phyloP scores from a whole-genome alignment of 2,888 invertebrate genomes.

The Polydrusus cervinus region DNA sequence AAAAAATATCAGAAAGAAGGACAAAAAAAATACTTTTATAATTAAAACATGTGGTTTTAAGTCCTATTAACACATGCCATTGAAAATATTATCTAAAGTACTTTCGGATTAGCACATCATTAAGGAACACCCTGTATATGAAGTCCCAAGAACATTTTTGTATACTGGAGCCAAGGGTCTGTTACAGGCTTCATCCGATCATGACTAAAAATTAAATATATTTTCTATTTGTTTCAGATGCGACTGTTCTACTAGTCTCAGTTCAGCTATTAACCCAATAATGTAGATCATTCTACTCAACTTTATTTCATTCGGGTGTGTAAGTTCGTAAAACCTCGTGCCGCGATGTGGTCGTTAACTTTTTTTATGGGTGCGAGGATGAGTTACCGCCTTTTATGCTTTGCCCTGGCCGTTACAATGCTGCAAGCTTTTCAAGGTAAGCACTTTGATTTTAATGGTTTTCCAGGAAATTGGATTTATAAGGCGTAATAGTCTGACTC shows the following conservation, averaged over 20 bases:
- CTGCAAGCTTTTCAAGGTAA: slow-evolving; percentile 44
- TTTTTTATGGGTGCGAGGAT: slow-evolving; percentile 33
- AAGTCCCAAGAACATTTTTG: no score
- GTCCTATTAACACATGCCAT: no score
- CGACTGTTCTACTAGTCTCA: not conserved
- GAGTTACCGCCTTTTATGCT: slow-evolving; percentile 34
- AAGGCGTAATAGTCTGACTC: not conserved
- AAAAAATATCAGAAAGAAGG: no score
- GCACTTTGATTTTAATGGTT: slow-evolving; percentile 22
- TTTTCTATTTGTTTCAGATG: slow-evolving; percentile 30
- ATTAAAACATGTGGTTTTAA: no score
- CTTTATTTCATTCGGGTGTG: slow-evolving; percentile 24
- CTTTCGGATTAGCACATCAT: no score
- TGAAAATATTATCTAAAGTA: no score
- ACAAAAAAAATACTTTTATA: no score
- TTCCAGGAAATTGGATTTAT: slow-evolving; percentile 19
- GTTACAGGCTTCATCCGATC: not conserved
- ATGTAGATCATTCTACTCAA: slow-evolving; percentile 30
- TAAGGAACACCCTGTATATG: not conserved
- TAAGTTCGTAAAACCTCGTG: slow-evolving; percentile 30
- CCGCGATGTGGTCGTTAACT: slow-evolving; percentile 32
- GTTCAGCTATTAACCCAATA: slow-evolving; percentile 1
- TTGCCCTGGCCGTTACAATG: slow-evolving; percentile 29
- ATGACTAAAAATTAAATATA: not conserved
- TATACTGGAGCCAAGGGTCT: no score